A percentile compares a stretch with the other conserved stretches of the same genome.
Evolutionary conservation across 2,888 invertebrate genomes (phyloP).

Genomic region (Melanchra persicariae): DNA sequence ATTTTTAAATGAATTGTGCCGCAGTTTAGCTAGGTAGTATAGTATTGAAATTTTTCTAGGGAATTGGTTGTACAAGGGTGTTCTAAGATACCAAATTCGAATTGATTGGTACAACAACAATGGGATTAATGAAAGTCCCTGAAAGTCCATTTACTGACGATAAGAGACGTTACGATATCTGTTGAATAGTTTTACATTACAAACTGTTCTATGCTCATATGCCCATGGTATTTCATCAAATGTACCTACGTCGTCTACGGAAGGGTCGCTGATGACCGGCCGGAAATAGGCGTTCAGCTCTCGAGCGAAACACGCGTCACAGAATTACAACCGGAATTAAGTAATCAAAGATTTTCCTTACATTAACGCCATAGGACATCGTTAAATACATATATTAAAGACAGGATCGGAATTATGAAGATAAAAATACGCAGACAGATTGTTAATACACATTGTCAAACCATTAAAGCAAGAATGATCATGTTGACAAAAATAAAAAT

Average conservation of each 20-base stretch:
- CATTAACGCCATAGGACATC: not conserved
- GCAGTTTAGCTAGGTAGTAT: not conserved
- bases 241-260: not conserved
- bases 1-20: not conserved
- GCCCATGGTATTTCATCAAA: conserved; percentile 7
- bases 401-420: not conserved
- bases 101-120: too few species aligned
- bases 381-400: not conserved
- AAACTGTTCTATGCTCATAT: too few species aligned
- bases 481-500: conserved; percentile 22
- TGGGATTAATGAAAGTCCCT: too few species aligned
- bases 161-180: too few species aligned
- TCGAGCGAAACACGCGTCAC: conserved; percentile 21
- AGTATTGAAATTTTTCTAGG: too few species aligned
- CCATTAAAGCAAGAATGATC: conserved; percentile 19
- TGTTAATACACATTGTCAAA: conserved; percentile 1
- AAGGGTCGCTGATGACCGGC: conserved; percentile 37
- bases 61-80: too few species aligned
- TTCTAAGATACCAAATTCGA: too few species aligned
- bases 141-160: too few species aligned
- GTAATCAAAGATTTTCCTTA: conserved; percentile 45
- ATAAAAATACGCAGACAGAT: not conserved
- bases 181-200: too few species aligned
- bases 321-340: conserved; percentile 38
- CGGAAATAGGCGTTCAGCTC: conserved; percentile 48